phyloP scores from a whole-genome alignment of 2,888 invertebrate species.

The Erpobdella octoculata region DNA sequence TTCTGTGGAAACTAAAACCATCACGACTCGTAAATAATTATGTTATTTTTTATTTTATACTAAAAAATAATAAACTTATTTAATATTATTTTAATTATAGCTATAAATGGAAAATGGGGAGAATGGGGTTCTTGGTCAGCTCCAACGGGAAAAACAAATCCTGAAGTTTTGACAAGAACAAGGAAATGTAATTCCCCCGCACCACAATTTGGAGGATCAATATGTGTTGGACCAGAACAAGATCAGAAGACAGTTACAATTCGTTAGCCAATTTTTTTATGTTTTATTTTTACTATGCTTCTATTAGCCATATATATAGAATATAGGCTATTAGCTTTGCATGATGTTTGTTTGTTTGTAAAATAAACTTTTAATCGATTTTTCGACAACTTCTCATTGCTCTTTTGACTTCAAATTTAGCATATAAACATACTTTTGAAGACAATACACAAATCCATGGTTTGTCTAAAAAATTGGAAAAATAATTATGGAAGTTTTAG shows the following conservation, averaged over 20 bases:
- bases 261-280: neutral
- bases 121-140: constrained; percentile 35
- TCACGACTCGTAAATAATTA: neutral
- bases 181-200: constrained; percentile 24
- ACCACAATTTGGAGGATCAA: constrained; percentile 30
- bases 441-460: too few species aligned
- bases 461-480: too few species aligned
- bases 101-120: constrained; percentile 35
- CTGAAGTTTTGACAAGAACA: constrained; percentile 5
- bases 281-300: neutral
- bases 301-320: too few species aligned
- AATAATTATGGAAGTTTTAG: too few species aligned
- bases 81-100: neutral
- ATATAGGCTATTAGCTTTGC: too few species aligned
- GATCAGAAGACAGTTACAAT: constrained; percentile 13
- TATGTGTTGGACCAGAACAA: constrained; percentile 22
- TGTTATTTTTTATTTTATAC: neutral
- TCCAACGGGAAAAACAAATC: constrained; percentile 29
- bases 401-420: too few species aligned
- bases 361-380: too few species aligned
- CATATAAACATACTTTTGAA: too few species aligned
- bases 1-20: neutral
- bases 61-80: neutral
- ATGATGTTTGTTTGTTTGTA: too few species aligned
- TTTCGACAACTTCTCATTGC: too few species aligned